These are phyloP conservation scores for Boloria euphrosyne DNA, from an alignment of 2,888 invertebrate species.

Conservation along the genomic window DNA sequence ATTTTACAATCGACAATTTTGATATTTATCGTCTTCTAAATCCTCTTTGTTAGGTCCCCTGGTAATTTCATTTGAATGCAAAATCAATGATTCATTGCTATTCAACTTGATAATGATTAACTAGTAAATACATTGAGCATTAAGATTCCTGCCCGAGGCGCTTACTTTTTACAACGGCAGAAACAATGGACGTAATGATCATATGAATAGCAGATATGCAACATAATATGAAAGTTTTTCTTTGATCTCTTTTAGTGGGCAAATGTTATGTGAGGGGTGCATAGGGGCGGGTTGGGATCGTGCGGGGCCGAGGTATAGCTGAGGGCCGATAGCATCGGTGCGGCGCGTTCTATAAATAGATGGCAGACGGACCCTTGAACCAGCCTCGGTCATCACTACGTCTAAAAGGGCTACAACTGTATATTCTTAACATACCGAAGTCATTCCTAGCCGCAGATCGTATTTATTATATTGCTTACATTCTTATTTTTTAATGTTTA, in stretches of 20 bases:
- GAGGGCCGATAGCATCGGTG: conserved; percentile 71
- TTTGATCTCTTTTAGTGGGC: conserved; percentile 75
- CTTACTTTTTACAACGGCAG: conserved; percentile 65
- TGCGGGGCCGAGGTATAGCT: conserved; percentile 63
- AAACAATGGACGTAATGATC: conserved; percentile 72
- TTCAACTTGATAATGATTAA: conserved; percentile 58
- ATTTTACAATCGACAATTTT: conserved; percentile 39
- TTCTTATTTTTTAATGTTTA: conserved; percentile 12
- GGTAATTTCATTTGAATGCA: conserved; percentile 48
- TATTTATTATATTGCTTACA: conserved; percentile 22
- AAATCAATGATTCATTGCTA: conserved; percentile 46
- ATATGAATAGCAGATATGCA: conserved; percentile 77
- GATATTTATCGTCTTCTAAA: conserved; percentile 48
- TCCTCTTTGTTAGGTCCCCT: conserved; percentile 24
- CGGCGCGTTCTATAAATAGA: conserved; percentile 76
- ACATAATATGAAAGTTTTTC: conserved; percentile 69
- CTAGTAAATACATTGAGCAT: conserved; percentile 57
- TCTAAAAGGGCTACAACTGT: conserved; percentile 60
- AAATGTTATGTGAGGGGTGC: conserved; percentile 75
- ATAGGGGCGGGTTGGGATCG: conserved; percentile 70
- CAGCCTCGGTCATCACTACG: conserved; percentile 68
- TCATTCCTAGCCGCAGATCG: conserved; percentile 22
- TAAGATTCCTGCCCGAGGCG: conserved; percentile 63
- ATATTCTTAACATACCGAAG: conserved; percentile 40
- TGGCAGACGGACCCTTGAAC: conserved; percentile 76